Base-by-base conservation (phyloP, 2,888 invertebrate species). In the Netelia melanura region DNA sequence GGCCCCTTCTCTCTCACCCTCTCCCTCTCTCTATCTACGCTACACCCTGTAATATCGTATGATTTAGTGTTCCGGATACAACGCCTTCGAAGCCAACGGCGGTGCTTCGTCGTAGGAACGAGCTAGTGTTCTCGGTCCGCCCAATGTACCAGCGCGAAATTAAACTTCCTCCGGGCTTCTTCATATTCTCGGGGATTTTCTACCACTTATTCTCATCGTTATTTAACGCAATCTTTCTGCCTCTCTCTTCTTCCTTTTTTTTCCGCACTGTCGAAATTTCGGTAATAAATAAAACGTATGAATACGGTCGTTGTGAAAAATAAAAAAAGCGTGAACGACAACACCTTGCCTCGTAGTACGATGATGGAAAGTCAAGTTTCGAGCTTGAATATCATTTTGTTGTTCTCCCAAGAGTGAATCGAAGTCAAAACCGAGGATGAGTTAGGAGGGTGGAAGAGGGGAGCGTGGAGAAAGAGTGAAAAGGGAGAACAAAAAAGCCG, bases 61-160 rank as follows among this genome's bases (percentile, higher is more conserved):
- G 93, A 93, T 93, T 93, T 92, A 93, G 91, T 89, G 91, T 90
- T 89, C 82, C 83, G 89, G 90, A 90, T 91, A 91, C 91, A 90
- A 90, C 89, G 89, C 89, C 89, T 89, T 92, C 90, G 91, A 92
- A 92, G 90, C 89, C 87, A 81, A 75, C 64, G 84, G 25, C 84
- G 82, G 81, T 87, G 77, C 87, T 68, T 67, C 76, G 61, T 65
- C 82, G 77, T 80, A 83, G 38, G 64, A 72, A 62, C 58, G 84
- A 86, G 83, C 84, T 87, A 84, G 84, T 74, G 65, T 75, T 71
- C 65, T 72, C 77, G 54, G 80, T 76, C 70, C 78, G 74, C 70
- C 72, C 86, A 71, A 87, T 83, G 84, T 85, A 86, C 82, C 86
- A 30, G 82, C 85, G 87, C 89, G 87, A 92, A 92, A 92, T 92